Evolutionary conservation across 2,113 vertebrate species (phyloP).

Genomic region (Phoenicopterus ruber): DNA sequence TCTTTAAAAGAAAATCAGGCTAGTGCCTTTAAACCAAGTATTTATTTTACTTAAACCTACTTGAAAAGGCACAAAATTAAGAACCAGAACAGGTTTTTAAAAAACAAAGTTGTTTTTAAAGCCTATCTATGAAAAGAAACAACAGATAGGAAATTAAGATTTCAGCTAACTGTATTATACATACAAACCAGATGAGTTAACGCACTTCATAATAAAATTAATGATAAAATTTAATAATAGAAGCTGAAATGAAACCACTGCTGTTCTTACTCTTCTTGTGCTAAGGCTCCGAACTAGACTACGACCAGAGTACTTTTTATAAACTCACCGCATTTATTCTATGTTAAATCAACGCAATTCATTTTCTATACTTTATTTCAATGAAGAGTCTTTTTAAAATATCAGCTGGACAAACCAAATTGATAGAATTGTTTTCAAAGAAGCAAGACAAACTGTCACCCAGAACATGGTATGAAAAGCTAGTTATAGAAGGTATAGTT

Average conservation of each 20-base stretch:
- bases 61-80: conserved; percentile 8
- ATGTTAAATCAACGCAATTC: not conserved
- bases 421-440: not conserved
- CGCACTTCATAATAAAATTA: not conserved
- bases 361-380: not conserved
- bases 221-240: not conserved
- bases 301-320: not conserved
- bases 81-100: not conserved
- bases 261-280: not conserved
- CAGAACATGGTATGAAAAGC: not conserved
- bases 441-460: not conserved
- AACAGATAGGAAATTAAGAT: not conserved
- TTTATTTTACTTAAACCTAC: not conserved
- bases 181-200: not conserved
- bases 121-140: not conserved
- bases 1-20: not conserved
- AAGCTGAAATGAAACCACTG: not conserved
- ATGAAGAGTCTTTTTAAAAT: not conserved
- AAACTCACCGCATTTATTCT: not conserved
- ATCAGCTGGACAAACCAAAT: not conserved
- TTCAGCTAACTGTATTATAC: not conserved
- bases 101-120: not conserved
- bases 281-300: not conserved
- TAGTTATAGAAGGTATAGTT: not conserved
- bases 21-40: not conserved